Conservation (phyloP, 2,797 vertebrate genomes). For the Danio albolineatus region DNA sequence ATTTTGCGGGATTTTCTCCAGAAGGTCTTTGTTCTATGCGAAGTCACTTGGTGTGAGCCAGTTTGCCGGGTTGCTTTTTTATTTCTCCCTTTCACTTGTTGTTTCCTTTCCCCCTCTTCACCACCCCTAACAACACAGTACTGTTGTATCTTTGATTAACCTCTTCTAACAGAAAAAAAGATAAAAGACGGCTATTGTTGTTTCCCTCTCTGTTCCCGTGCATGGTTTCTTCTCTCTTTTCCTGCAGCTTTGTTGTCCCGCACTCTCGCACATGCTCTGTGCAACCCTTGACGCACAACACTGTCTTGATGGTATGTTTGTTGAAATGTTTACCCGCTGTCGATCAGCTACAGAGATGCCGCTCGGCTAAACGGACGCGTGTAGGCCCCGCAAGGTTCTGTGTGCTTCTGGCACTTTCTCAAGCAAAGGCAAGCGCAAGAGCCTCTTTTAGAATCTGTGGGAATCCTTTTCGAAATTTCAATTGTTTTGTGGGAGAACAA, state of each 20-base stretch:
- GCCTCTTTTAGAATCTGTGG: slow-evolving; percentile 53
- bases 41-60: slow-evolving; percentile 58
- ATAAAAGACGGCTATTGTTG: neutral
- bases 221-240: slow-evolving; percentile 52
- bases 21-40: slow-evolving; percentile 32
- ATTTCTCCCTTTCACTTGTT: slow-evolving; percentile 32
- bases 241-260: slow-evolving; percentile 15
- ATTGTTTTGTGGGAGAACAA: slow-evolving; percentile 73
- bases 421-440: slow-evolving; percentile 31
- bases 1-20: slow-evolving; percentile 31
- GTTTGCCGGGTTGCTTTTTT: slow-evolving; percentile 52
- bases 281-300: neutral
- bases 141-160: slow-evolving; percentile 31
- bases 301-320: slow-evolving; percentile 23
- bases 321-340: slow-evolving; percentile 8
- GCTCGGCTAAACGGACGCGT: slow-evolving; percentile 1
- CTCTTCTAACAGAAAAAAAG: neutral
- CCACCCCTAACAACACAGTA: slow-evolving; percentile 31
- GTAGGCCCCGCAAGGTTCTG: slow-evolving; percentile 12
- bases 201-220: slow-evolving; percentile 39
- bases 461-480: slow-evolving; percentile 56
- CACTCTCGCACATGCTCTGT: slow-evolving; percentile 8
- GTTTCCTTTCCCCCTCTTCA: slow-evolving; percentile 6
- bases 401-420: slow-evolving; percentile 40
- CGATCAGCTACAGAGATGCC: neutral